Evolutionary conservation across 2,888 invertebrate genomes (phyloP), one percentile per base, ranked within the genome.

Genomic region (Craniophora ligustri): DNA sequence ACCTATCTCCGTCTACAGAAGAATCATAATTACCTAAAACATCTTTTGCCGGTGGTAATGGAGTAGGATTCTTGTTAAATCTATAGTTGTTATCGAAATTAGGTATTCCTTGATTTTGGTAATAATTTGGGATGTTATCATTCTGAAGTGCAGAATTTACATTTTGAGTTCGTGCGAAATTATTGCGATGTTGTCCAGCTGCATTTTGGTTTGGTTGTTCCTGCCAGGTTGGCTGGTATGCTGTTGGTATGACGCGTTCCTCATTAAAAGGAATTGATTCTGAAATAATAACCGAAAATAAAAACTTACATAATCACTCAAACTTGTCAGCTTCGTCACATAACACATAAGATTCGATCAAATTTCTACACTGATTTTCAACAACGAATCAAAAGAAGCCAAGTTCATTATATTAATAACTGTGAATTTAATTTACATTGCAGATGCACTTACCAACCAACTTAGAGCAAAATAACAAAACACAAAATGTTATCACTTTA

Each of bases 381-480:
- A 26, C 10, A 26, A 4, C n/a, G n/a, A n/a, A 26, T 26, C n/a
- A 26, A 26, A 5, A 26, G 26, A 26, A 26, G 26, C n/a, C 5
- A n/a, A 26, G 4, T n/a, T n/a, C n/a, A n/a, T 26, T 26, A 26
- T n/a, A 26, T 4, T 26, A 26, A 26, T n/a, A 4, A 26, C 5
- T n/a, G n/a, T 2, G 5, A 5, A 16, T 34, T 2, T 11, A 16
- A 16, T 15, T 36, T 3, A 4, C 5, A 10, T 6, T 13, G 2
- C 0, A 7, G 36, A 30, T 5, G 32, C 41, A 75, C 85, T 84
- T 63, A 86, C 86, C 84, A 36, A 75, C 83, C 57, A 78, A 47
- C 49, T 73, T 62, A 45, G 72, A 76, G 54, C 58, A 72, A 66
- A 75, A 68, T 53, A 81, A 51, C 51, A 84, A 63, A 65, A 76